Base-by-base conservation (phyloP, 2,113 vertebrate genomes). In the Cottus gobio region DNA sequence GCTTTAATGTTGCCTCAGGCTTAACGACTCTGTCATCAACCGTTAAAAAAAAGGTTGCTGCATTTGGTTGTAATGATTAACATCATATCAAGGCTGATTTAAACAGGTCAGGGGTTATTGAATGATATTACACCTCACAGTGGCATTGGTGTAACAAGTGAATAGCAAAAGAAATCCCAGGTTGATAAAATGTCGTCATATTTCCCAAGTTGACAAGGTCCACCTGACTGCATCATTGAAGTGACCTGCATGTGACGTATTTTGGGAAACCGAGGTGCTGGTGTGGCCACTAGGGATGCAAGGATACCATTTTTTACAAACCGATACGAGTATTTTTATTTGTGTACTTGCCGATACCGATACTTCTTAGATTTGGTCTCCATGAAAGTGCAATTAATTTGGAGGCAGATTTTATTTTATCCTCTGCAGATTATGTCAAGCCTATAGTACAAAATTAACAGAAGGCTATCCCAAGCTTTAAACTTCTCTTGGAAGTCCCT, bases 11-110 rank as follows among this genome's bases (percentile, higher is more conserved):
- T 0, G 4, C 2, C 3, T 20, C 58, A 10, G 7, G 16, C 26
- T n/a, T 30, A 22, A 52, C 13, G 1, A 28, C 34, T 8, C 13
- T 37, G 9, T 16, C 18, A n/a, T 58, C 2, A 16, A 56, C 24
- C 24, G 26, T 56, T 61, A 9, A 13, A 42, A 42, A 31, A 50
- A 9, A 52, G 9, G n/a, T 13, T 56, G 52, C n/a, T 56, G n/a
- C 11, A 13, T 11, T 56, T 22, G 11, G 24, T 26, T 67, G 44
- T 42, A 56, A 79, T 79, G 28, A 79, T 79, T 79, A 79, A 82
- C 68, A 28, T 22, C 52, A 57, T 48, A 39, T 62, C 36, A 30
- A 34, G 13, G 22, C 54, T 48, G 79, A 85, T 85, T 72, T 74
- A 73, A 85, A 81, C 56, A 58, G 20, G 56, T 18, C 56, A 22